phyloP scores from a whole-genome alignment of 2,888 invertebrate genomes.

The Lycia hirtaria region DNA sequence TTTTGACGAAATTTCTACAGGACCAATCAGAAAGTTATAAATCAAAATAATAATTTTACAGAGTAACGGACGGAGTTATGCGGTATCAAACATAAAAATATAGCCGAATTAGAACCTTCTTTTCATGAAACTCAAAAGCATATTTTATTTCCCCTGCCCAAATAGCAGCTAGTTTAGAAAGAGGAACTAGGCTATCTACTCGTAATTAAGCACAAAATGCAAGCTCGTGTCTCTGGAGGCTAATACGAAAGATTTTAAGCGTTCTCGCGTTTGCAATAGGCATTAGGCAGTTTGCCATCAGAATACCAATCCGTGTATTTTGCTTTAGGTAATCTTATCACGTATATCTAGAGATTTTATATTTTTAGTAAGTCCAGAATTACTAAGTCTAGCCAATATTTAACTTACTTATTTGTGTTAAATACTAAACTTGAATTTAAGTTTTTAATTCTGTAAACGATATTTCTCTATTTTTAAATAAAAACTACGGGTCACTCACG shows the following conservation, averaged over 20 bases:
- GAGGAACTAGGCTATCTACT: conserved; percentile 2
- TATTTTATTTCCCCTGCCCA: not conserved
- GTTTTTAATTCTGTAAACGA: too few relatives aligned
- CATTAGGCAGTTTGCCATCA: conserved; percentile 24
- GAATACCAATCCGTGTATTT: conserved; percentile 13
- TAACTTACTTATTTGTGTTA: not conserved
- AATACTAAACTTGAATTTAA: not conserved
- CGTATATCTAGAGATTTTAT: conserved; percentile 12
- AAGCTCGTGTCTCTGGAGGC: conserved; percentile 9
- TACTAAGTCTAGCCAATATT: not conserved
- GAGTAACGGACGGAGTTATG: too few relatives aligned
- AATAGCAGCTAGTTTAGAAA: not conserved
- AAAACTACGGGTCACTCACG: too few relatives aligned
- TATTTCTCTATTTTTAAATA: too few relatives aligned
- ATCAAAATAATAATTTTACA: too few relatives aligned
- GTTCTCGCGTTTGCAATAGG: conserved; percentile 11
- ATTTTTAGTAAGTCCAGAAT: too few relatives aligned
- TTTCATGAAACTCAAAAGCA: not conserved
- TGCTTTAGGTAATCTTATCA: conserved; percentile 12
- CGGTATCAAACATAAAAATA: too few relatives aligned
- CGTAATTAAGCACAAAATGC: conserved; percentile 10
- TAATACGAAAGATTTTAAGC: conserved; percentile 18
- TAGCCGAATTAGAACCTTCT: too few relatives aligned
- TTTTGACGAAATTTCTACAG: too few relatives aligned
- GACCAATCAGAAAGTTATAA: too few relatives aligned